A percentile compares a stretch with the other conserved stretches of the same genome.
Evolutionary conservation across 2,797 vertebrate genomes (phyloP).

Genomic region (Sebastes hopkinsi): DNA sequence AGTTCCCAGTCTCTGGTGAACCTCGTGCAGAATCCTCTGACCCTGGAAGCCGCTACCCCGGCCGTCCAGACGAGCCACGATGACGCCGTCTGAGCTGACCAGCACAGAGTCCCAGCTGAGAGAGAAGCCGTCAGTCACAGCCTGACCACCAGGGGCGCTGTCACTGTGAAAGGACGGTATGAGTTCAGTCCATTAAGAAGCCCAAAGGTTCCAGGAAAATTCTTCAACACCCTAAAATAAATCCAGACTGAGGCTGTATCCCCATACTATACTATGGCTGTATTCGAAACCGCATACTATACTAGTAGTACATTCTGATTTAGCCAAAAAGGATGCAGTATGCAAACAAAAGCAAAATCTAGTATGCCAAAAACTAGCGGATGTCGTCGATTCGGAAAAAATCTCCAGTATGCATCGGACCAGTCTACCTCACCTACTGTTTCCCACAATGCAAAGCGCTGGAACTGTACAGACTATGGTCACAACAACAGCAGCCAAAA

Average conservation of each 20-base stretch:
- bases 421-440: too few relatives aligned
- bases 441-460: too few relatives aligned
- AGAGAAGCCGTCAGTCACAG: slow-evolving; percentile 90
- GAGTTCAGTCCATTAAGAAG: neutral
- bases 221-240: neutral
- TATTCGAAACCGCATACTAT: too few relatives aligned
- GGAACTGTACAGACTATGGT: too few relatives aligned
- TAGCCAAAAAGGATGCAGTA: too few relatives aligned
- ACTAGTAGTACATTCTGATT: too few relatives aligned
- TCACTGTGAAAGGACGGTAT: slow-evolving; percentile 78
- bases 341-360: too few relatives aligned
- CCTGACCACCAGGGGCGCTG: slow-evolving; percentile 90
- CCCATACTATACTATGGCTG: too few relatives aligned
- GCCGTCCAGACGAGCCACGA: slow-evolving; percentile 93
- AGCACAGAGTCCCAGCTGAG: slow-evolving; percentile 95
- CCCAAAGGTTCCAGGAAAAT: neutral
- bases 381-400: too few relatives aligned
- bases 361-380: too few relatives aligned
- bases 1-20: slow-evolving; percentile 89
- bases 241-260: neutral
- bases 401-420: too few relatives aligned
- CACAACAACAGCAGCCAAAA: too few relatives aligned
- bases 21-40: slow-evolving; percentile 92
- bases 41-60: slow-evolving; percentile 96
- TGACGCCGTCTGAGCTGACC: slow-evolving; percentile 90